Conservation (phyloP, 2,113 vertebrate species). For the Pelecanus crispus region DNA sequence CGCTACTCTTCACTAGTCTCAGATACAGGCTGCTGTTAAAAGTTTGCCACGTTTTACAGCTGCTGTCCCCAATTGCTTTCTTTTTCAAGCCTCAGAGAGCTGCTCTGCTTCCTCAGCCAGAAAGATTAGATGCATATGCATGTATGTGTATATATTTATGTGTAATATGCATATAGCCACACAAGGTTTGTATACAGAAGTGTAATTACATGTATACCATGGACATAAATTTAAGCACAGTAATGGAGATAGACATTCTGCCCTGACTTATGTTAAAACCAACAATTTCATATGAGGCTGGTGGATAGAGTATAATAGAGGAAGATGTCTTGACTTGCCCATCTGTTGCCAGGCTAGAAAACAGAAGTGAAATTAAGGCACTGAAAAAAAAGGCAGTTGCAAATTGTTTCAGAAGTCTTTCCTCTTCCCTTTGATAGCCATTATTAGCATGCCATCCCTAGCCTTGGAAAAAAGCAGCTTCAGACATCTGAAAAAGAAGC, state of each 20-base stretch:
- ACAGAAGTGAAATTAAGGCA: neutral
- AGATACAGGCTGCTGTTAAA: neutral
- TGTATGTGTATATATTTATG: neutral
- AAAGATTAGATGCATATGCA: neutral
- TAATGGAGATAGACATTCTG: neutral
- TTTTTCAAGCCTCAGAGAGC: neutral
- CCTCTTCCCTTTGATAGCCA: neutral
- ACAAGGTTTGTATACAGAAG: neutral
- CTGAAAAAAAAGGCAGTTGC: neutral
- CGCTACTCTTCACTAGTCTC: neutral
- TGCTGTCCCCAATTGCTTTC: neutral
- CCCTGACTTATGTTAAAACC: neutral
- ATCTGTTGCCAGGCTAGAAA: neutral
- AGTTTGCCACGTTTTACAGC: neutral
- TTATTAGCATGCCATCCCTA: neutral
- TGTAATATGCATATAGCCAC: neutral
- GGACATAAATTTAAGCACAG: neutral
- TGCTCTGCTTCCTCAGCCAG: neutral
- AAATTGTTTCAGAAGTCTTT: neutral
- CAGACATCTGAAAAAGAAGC: neutral
- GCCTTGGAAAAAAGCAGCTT: neutral
- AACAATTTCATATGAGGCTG: neutral
- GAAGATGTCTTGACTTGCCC: neutral
- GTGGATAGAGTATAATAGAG: neutral
- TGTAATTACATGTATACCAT: neutral